Evolutionary conservation across 2,888 invertebrate species (phyloP).

Genomic region (Chouioia cunea): DNA sequence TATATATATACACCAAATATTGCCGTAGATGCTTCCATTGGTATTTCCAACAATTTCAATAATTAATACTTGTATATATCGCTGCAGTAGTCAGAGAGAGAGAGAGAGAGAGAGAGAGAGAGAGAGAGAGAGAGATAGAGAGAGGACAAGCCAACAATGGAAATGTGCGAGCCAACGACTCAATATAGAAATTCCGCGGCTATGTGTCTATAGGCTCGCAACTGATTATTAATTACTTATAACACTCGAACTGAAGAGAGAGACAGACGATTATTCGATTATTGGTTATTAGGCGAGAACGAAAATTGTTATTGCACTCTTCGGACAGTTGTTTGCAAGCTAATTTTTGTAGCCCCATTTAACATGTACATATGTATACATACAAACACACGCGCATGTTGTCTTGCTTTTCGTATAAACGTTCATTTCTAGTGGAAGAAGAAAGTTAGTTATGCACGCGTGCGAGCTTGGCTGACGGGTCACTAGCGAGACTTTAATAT

Average conservation of each 20-base stretch:
- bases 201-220: conserved; percentile 4
- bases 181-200: conserved; percentile 40
- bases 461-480: no score
- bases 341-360: conserved; percentile 12
- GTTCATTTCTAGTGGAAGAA: no score
- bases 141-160: conserved; percentile 29
- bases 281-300: conserved; percentile 5
- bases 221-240: conserved; percentile 47
- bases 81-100: conserved; percentile 14
- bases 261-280: conserved; percentile 39
- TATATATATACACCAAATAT: no score
- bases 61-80: conserved; percentile 44
- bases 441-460: no score
- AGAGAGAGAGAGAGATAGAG: neutral
- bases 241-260: conserved; percentile 33
- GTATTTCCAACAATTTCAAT: conserved; percentile 47
- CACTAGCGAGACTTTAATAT: no score
- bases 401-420: no score
- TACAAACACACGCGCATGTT: neutral
- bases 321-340: conserved; percentile 15
- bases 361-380: neutral
- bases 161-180: conserved; percentile 24
- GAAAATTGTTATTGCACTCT: no score
- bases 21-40: no score
- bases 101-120: neutral